Evolutionary conservation across 1,140 invertebrate genomes (phyloP), one percentile per base, ranked within the genome.

Genomic region (Penaeus chinensis): DNA sequence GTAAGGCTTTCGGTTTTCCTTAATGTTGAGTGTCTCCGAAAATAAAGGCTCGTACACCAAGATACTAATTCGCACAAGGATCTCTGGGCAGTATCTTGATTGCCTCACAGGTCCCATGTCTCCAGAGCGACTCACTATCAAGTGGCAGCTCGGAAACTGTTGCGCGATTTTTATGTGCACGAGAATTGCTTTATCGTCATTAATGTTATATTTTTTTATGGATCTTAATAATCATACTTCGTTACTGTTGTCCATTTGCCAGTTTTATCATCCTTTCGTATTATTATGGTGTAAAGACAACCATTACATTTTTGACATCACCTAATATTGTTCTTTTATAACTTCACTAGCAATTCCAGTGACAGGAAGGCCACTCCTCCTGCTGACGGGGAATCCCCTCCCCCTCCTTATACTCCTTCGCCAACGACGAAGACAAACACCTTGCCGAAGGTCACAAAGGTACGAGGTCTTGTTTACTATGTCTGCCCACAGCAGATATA

Each of bases 321-420:
- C 47, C 47, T 77, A 19, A 22, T 65, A 32, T 42, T 19, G 20
- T 71, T 3, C 7, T 42, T 20, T 37, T 18, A 18, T 78, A 8
- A 20, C 60, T 81, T 3, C 90, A 80, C 61, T 79, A 90, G 90
- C 74, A 90, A 90, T 89, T 90, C 89, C n/a, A 89, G 90, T 78
- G 91, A 91, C 69, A 85, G 91, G n/a, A 91, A 91, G 79, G 90
- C 85, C 37, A 89, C 90, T 22, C 89, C 90, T 32, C 91, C 91
- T 24, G 91, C 89, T 82, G 91, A 90, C 85, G 91, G 91, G 80
- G 92, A 92, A 69, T 91, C 91, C 83, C 92, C 92, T 0, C 92
- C 92, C 8, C 92, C 92, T 8, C 91, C 92, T 16, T 92, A 92
- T 86, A 91, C 91, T 76, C 91, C 91, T n/a, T 91, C 91, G 60